Conservation (phyloP, 2,113 vertebrate genomes). For the Zosterops borbonicus region DNA sequence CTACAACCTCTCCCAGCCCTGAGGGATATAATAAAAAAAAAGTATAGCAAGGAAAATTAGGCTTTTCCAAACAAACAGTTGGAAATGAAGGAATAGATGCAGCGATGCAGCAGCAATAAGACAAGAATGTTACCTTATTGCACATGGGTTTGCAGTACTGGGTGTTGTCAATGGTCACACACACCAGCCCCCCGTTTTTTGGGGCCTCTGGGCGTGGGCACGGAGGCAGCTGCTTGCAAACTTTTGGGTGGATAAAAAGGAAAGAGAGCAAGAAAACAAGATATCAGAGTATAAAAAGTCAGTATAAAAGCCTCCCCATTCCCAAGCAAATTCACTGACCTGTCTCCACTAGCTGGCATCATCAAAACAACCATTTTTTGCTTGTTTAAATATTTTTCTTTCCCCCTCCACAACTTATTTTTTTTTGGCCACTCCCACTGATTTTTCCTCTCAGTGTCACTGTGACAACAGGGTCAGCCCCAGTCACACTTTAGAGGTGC, state of each 20-base stretch:
- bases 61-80: not conserved
- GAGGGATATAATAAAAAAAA: not conserved
- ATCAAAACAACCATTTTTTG: not conserved
- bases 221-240: not conserved
- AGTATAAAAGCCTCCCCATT: not conserved
- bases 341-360: not conserved
- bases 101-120: not conserved
- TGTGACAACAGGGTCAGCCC: not conserved
- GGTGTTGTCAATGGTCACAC: slow-evolving; percentile 23
- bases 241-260: not conserved
- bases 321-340: not conserved
- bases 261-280: not conserved
- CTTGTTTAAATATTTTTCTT: not conserved
- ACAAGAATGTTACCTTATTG: slow-evolving; percentile 62
- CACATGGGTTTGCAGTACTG: slow-evolving; percentile 84
- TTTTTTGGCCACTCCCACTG: rapidly evolving
- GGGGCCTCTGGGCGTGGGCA: slow-evolving; percentile 63
- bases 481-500: not conserved
- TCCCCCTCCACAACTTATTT: no score
- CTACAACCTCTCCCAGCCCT: not conserved
- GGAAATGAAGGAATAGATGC: not conserved
- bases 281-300: not conserved
- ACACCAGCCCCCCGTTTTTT: slow-evolving; percentile 70
- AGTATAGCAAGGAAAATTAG: not conserved
- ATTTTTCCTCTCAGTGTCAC: not conserved